Evolutionary conservation across 2,797 vertebrate genomes (phyloP), one percentile per base, ranked within the genome.

Genomic region (Selene dorsalis): DNA sequence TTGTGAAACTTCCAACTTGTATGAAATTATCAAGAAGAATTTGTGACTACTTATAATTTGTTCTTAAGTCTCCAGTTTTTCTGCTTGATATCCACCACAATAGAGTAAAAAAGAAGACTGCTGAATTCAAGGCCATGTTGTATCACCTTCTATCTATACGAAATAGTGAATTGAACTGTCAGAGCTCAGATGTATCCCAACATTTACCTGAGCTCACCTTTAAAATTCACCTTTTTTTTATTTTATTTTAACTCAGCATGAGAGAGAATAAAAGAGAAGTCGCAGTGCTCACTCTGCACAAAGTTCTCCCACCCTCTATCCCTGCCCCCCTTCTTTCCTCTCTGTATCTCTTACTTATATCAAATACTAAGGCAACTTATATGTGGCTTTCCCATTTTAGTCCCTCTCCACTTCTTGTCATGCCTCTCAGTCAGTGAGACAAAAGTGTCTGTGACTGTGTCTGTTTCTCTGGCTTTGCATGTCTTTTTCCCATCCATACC

Each of bases 191-290:
- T 73, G 58, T 53, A 73, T 77, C 67, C 70, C 74, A 10, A 66
- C 73, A 53, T 87, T 84, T 78, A 89, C 85, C 81, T 75, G 75
- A 60, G 75, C 61, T 74, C 56, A 75, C 74, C 72, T 78, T 55
- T 73, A 64, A 79, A 81, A 79, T 74, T 57, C 50, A 57, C 26
- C 64, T 75, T 82, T 79, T 78, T 75, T 39, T 67, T 30, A n/a
- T 30, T 30, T 6, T 3, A 30, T 30, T 30, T 35, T 35, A 35
- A 74, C 78, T 75, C 77, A 41, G 77, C 75, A 81, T 83, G 80
- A 84, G 76, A 83, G 69, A 64, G 68, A 84, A 91, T 87, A 77
- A 86, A 88, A 84, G 65, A 84, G 56, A 67, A 85, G 60, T 53
- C 56, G 47, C 48, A 75, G 56, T 77, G 69, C 75, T 84, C 62